Evolutionary conservation across 2,888 invertebrate species (phyloP), one percentile per base, ranked within the genome.

Genomic region (Timema podura): DNA sequence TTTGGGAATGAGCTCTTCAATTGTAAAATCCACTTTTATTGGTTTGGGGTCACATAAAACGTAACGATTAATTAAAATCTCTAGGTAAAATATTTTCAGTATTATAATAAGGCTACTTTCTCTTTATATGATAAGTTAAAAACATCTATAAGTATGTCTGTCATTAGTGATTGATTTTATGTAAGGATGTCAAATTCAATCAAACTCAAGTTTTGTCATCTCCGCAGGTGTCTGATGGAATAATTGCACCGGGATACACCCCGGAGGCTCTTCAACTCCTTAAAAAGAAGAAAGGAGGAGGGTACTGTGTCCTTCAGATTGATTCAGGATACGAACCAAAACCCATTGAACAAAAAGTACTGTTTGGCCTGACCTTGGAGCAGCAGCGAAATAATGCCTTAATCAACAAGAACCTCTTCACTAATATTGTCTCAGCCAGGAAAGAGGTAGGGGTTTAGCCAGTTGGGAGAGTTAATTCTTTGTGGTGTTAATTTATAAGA

Each of bases 181-280:
- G 30, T 30, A 30, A 30, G 30, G 30, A 30, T 3, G 3, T 30
- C 30, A 30, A 30, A 30, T 30, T 3, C 30, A 3, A 30, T 30
- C 30, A 30, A 30, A 30, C 30, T 30, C 30, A 30, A 3, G 30
- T 30, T 30, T 30, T 30, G 30, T 30, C 30, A 30, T 30, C 30
- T 30, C 30, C 30, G 30, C 30, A 97, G 84, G 98, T 98, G 0
- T 98, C 98, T 0, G 98, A 99, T 82, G 98, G 98, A n/a, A 91
- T 99, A 65, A 92, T 99, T 76, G 98, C 98, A 0, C 98, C 98
- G 0, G 94, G 92, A 0, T 99, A 95, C 80, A 85, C 89, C 0
- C 83, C 87, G 0, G 92, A 91, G 76, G 98, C 98, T 2, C 81
- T 98, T 54, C 88, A 90, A 72, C 83, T 98, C 48, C 82, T 99